Evolutionary conservation across 2,888 invertebrate species (phyloP), one percentile per base, ranked within the genome.

Genomic region (Pachliopta kotzebuea): DNA sequence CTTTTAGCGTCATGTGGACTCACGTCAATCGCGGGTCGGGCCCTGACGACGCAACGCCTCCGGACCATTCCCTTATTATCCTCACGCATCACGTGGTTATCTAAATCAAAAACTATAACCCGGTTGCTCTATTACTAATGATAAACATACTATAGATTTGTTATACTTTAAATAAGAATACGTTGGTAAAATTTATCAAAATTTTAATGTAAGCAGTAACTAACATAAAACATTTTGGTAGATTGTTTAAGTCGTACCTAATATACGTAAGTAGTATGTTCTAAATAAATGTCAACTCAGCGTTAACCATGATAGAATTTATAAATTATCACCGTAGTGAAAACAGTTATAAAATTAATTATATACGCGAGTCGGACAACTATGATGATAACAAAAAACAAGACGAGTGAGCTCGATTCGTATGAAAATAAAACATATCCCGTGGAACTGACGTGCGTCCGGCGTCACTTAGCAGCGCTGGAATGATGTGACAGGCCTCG

Each of bases 391-490:
- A 88, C 84, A 90, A 90, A 90, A 90, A 90, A 88, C 80, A 79
- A 81, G 81, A 78, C 83, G 77, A 86, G 84, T 79, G 83, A 76
- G 84, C 84, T 81, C 78, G 84, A 87, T 85, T 88, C 85, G 83
- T 86, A 87, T 86, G 85, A 87, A 90, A 91, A 91, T 90, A 90
- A 90, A 90, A 89, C 85, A 85, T 83, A 84, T 85, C 80, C 82
- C 76, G 77, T 37, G 74, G 78, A 83, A 87, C 79, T 90, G 90
- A 90, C 90, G 90, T 89, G 90, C 90, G 91, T 90, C 90, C 88
- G 88, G 90, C 90, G 90, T 90, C 91, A 90, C 91, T 90, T 90
- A 90, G 88, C 87, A 88, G 90, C 90, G 90, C 86, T 83, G 89
- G 90, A 89, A 85, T 90, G 90, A 90, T 90, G 90, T 90, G 91